Percentiles rank a stretch among this genome's conserved stretches.
Conservation (phyloP, 1,140 invertebrate species). For the Drosophila ohnishii region DNA sequence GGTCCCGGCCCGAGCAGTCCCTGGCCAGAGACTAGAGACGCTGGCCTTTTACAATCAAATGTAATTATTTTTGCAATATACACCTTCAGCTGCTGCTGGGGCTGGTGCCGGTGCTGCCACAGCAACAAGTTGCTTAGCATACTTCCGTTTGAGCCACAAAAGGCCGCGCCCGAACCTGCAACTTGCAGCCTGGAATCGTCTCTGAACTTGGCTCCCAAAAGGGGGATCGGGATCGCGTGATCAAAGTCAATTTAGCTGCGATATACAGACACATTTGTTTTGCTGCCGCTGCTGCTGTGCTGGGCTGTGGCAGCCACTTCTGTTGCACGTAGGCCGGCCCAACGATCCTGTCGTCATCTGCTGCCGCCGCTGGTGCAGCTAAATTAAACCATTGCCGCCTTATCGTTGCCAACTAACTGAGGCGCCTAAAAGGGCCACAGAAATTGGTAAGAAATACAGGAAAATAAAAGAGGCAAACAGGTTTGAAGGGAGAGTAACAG, state of each 20-base stretch:
- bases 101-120: constrained; percentile 26
- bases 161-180: constrained; percentile 51
- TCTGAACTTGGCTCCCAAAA: constrained; percentile 32
- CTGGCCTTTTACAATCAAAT: constrained; percentile 81
- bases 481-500: constrained; percentile 7
- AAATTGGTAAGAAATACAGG: constrained; percentile 37
- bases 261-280: constrained; percentile 81
- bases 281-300: constrained; percentile 41
- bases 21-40: constrained; percentile 48
- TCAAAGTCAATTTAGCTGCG: constrained; percentile 82
- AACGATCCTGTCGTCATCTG: constrained; percentile 82
- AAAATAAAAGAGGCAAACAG: constrained; percentile 6
- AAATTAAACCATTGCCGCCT: constrained; percentile 81
- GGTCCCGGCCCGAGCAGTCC: constrained; percentile 30
- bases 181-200: constrained; percentile 28
- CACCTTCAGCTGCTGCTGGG: constrained; percentile 69
- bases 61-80: constrained; percentile 82
- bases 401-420: constrained; percentile 62
- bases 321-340: constrained; percentile 68
- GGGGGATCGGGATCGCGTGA: constrained; percentile 69
- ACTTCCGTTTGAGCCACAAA: constrained; percentile 78
- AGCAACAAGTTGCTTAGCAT: constrained; percentile 81
- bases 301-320: constrained; percentile 24
- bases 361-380: constrained; percentile 59
- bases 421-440: constrained; percentile 62